phyloP scores from a whole-genome alignment of 2,888 invertebrate species.

The Molanna angustata region DNA sequence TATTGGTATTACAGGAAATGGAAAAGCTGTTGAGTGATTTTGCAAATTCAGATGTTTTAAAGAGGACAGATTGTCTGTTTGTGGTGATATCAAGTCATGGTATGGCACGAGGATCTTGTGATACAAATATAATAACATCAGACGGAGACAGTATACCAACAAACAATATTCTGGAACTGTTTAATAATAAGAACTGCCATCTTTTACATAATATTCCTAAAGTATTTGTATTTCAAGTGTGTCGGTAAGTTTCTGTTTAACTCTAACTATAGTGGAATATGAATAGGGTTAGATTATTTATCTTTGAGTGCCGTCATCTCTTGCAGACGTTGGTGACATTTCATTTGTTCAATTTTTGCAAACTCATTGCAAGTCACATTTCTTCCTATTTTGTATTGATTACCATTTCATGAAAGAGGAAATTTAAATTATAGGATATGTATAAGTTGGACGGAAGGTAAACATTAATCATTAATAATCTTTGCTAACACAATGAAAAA shows the following conservation, averaged over 20 bases:
- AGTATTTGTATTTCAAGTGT: slow-evolving; percentile 71
- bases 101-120: slow-evolving; percentile 47
- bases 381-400: neutral
- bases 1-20: slow-evolving; percentile 44
- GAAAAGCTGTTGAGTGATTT: slow-evolving; percentile 45
- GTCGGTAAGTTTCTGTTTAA: slow-evolving; percentile 59
- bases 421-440: too few species aligned
- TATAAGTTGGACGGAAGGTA: too few species aligned
- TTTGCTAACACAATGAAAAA: too few species aligned
- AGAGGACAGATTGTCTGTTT: slow-evolving; percentile 58
- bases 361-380: neutral
- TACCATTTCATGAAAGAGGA: too few species aligned
- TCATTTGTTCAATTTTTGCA: slow-evolving; percentile 1
- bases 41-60: slow-evolving; percentile 43
- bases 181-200: slow-evolving; percentile 55
- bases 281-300: too few species aligned
- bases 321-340: neutral
- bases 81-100: slow-evolving; percentile 69
- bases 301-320: too few species aligned
- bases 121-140: slow-evolving; percentile 58
- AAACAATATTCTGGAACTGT: slow-evolving; percentile 56
- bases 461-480: too few species aligned
- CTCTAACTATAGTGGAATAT: too few species aligned
- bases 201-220: slow-evolving; percentile 61
- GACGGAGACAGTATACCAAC: slow-evolving; percentile 55